These are phyloP conservation scores for Drosophila azteca DNA, from an alignment of 1,140 invertebrate species.

Conservation along the genomic window DNA sequence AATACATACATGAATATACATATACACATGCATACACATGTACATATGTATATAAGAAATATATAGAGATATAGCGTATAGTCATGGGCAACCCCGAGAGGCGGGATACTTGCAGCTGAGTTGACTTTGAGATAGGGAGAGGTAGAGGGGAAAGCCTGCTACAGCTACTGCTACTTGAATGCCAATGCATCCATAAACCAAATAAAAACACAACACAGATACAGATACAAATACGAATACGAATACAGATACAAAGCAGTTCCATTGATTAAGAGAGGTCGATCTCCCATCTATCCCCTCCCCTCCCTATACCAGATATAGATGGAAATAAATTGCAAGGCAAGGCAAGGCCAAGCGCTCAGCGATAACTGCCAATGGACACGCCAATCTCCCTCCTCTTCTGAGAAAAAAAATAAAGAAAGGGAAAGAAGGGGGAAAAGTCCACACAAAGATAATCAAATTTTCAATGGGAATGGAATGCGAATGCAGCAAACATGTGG, in stretches of 20 bases:
- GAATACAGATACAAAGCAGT: conserved; percentile 53
- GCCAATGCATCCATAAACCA: conserved; percentile 68
- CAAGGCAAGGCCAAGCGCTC: conserved; percentile 57
- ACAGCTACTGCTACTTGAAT: conserved; percentile 42
- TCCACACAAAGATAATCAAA: conserved; percentile 37
- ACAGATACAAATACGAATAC: conserved; percentile 13
- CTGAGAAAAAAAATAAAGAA: no score
- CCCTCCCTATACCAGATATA: conserved; percentile 19
- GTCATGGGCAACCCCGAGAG: conserved; percentile 37
- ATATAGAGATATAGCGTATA: conserved; percentile 47
- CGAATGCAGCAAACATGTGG: conserved; percentile 41
- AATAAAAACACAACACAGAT: conserved; percentile 46
- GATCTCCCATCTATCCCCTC: conserved; percentile 17
- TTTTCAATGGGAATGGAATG: conserved; percentile 14
- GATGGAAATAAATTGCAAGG: conserved; percentile 58
- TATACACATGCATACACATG: conserved; percentile 11
- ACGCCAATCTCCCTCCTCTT: conserved; percentile 48
- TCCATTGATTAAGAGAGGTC: conserved; percentile 68
- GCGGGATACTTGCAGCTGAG: conserved; percentile 7
- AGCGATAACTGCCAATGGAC: conserved; percentile 72
- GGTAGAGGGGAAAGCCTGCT: conserved; percentile 14
- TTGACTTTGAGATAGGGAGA: neutral
- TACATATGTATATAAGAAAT: conserved; percentile 2
- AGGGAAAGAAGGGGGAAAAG: conserved; percentile 13
- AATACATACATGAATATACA: conserved; percentile 22